A percentile compares a stretch with the other conserved stretches of the same genome.
phyloP scores from a whole-genome alignment of 1,140 invertebrate genomes.

The Brachionus rubens region DNA sequence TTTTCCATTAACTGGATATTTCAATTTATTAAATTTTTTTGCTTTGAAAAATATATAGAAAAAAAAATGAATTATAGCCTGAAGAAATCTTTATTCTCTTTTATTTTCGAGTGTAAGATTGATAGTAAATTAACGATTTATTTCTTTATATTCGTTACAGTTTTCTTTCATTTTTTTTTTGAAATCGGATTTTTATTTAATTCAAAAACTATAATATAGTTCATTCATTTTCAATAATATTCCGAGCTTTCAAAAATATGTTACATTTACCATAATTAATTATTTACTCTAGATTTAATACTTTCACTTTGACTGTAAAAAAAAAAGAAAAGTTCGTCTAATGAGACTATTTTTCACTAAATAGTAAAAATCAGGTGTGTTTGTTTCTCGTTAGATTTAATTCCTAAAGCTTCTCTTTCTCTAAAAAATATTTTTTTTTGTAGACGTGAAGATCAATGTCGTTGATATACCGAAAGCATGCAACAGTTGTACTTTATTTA shows the following conservation, averaged over 20 bases:
- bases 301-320: too few relatives aligned
- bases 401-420: not conserved
- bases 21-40: conserved; percentile 7
- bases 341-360: not conserved
- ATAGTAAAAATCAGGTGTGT: conserved; percentile 15
- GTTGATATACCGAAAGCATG: not conserved
- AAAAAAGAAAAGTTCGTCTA: too few relatives aligned
- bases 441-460: not conserved
- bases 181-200: too few relatives aligned
- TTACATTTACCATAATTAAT: conserved; percentile 36
- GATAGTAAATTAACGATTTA: conserved; percentile 14
- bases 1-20: conserved; percentile 34
- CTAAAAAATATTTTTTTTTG: not conserved
- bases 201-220: too few relatives aligned
- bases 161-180: not conserved
- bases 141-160: not conserved
- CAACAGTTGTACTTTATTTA: conserved; percentile 22
- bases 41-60: too few relatives aligned
- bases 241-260: not conserved
- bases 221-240: too few relatives aligned
- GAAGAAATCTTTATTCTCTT: not conserved
- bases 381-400: conserved; percentile 1
- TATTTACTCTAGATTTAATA: not conserved
- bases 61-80: conserved; percentile 22
- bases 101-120: not conserved